phyloP scores from a whole-genome alignment of 2,888 invertebrate species.

The Oegoconia quadripuncta region DNA sequence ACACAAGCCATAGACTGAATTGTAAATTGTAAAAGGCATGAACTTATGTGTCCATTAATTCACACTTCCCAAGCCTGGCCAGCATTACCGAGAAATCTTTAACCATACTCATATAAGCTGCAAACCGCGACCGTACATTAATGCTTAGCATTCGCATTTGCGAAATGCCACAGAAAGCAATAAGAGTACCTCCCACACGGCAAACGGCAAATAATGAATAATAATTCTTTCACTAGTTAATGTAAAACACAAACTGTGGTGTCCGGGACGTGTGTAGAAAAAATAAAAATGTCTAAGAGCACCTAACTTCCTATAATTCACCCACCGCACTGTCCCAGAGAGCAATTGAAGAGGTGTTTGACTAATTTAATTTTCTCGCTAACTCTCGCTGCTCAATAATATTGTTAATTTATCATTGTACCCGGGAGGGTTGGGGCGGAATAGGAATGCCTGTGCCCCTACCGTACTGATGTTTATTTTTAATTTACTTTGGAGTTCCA shows the following conservation, averaged over 20 bases:
- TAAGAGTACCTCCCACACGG: slow-evolving; percentile 35
- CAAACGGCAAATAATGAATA: slow-evolving; percentile 59
- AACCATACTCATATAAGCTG: slow-evolving; percentile 31
- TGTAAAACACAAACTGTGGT: slow-evolving; percentile 29
- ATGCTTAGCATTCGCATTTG: slow-evolving; percentile 53
- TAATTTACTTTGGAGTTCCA: slow-evolving; percentile 1
- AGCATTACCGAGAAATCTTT: slow-evolving; percentile 54
- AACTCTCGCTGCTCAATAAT: slow-evolving; percentile 46
- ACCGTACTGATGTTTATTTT: slow-evolving; percentile 18
- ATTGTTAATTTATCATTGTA: slow-evolving; percentile 67
- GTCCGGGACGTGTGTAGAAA: slow-evolving; percentile 31
- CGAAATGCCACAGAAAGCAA: slow-evolving; percentile 56
- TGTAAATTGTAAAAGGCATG: background rate
- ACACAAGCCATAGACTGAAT: too few relatives aligned
- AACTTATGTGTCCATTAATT: slow-evolving; percentile 20
- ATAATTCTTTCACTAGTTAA: slow-evolving; percentile 59
- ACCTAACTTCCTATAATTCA: slow-evolving; percentile 45
- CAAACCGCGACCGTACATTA: slow-evolving; percentile 64
- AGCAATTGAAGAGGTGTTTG: slow-evolving; percentile 38
- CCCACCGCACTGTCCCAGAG: slow-evolving; percentile 22
- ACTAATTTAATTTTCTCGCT: slow-evolving; percentile 55
- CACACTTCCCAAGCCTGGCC: slow-evolving; percentile 29
- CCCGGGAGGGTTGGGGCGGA: slow-evolving; percentile 12
- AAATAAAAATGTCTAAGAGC: slow-evolving; percentile 34
- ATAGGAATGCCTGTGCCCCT: slow-evolving; percentile 26